Conservation (phyloP, 1,140 invertebrate genomes). For the Metaphire vulgaris region DNA sequence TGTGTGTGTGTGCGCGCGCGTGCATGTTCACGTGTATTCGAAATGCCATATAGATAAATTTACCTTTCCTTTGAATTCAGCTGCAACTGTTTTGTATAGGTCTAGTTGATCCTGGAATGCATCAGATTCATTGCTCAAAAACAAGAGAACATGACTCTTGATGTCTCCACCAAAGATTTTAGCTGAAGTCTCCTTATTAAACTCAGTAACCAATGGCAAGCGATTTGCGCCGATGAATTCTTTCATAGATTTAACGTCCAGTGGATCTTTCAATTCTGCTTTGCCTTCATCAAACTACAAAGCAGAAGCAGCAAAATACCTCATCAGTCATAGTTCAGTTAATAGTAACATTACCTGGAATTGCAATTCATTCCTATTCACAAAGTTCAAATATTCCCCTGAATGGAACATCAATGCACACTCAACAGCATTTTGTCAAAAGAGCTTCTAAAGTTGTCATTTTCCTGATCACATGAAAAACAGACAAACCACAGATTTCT, state of each 20-base stretch:
- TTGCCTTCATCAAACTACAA: conserved; percentile 86
- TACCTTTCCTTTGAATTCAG: conserved; percentile 81
- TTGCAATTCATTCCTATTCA: too few species aligned
- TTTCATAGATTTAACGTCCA: conserved; percentile 62
- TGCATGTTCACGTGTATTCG: too few species aligned
- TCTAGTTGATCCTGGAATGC: conserved; percentile 67
- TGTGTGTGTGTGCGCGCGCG: too few species aligned
- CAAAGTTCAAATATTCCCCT: too few species aligned
- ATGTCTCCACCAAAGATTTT: conserved; percentile 98
- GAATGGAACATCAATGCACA: too few species aligned
- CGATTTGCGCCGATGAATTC: conserved; percentile 78
- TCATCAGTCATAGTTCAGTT: too few species aligned
- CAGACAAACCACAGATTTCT: too few species aligned
- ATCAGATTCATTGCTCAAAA: conserved; percentile 80
- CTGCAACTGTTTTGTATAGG: conserved; percentile 62
- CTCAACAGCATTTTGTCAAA: too few species aligned
- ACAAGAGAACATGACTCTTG: conserved; percentile 89
- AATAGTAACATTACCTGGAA: too few species aligned
- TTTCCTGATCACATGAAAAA: too few species aligned
- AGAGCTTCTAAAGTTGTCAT: too few species aligned
- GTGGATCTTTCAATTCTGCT: conserved; percentile 67
- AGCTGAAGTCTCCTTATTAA: conserved; percentile 81
- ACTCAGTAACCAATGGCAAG: conserved; percentile 89
- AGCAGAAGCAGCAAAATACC: too few species aligned
- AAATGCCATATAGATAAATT: not conserved